Evolutionary conservation across 2,888 invertebrate species (phyloP), one percentile per base, ranked within the genome.

Genomic region (Scrobipalpa costella): DNA sequence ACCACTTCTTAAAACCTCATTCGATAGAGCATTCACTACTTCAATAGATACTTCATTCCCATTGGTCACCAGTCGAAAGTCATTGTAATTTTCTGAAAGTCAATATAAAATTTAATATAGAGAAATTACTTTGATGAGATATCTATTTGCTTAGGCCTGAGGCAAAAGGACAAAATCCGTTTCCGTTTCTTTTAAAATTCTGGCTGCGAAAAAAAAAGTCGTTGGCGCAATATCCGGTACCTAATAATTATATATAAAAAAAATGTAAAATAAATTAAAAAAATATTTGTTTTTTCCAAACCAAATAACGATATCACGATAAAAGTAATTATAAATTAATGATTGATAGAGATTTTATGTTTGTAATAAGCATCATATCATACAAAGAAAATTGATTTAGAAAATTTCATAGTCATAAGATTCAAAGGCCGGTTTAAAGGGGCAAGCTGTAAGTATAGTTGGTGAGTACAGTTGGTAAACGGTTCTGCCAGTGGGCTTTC

Each of bases 41-140:
- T n/a, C 61, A 50, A 91, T 66, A 1, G 71, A 67, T 49, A 85
- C 63, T 61, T 72, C 61, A 66, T 86, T 83, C 9, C 62, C 78
- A 19, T 71, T 65, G 7, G 17, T 7, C 2, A 40, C 58, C 3
- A 83, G 60, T 1, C 66, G 62, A 57, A 90, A 90, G 66, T 84
- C 63, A 0, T 70, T 64, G 0, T 67, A 64, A 57, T 78, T 72
- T 19, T 78, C 90, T 90, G 78, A 60, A 72, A 69, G 61, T 64
- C 47, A 61, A 57, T 6, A 62, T 15, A 44, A 33, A 36, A 55
- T 63, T 57, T 47, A 63, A 65, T 50, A 21, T 27, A n/a, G 7
- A 57, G 9, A 60, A 34, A 19, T 50, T 44, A 6, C n/a, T 60
- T 47, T 44, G 40, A 19, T 44, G 44, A 44, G 44, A 44, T n/a